Evolutionary conservation across 2,888 invertebrate genomes (phyloP), one percentile per base, ranked within the genome.

Genomic region (Pyrrhosoma nymphula): DNA sequence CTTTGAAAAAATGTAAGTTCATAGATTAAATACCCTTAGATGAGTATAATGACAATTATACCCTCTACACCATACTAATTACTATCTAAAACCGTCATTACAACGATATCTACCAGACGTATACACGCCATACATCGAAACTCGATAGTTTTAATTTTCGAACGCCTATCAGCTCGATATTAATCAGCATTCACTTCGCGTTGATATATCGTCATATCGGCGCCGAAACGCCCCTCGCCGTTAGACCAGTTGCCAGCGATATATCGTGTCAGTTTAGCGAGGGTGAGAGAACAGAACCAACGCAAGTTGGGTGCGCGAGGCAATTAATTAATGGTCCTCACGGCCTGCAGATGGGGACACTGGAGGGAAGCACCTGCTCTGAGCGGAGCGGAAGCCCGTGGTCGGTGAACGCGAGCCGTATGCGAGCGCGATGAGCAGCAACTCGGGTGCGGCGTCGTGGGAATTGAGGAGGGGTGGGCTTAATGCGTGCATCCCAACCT

Each of bases 321-420:
- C 69, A 69, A 69, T 69, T 60, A 60, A 60, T 60, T 69, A 69
- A 69, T 69, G 69, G 69, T 10, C 69, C 69, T 69, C n/a, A 12
- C 69, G 69, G 69, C 69, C n/a, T n/a, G 69, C n/a, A 69, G 69
- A 69, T n/a, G 69, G 69, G 69, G 69, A 60, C 69, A 69, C 26
- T 18, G 69, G 3, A 12, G 69, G 69, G n/a, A 4, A 69, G 26
- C 69, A 69, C 69, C 69, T 69, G 69, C 69, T 26, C 69, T n/a
- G 26, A 6, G n/a, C 69, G 69, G 69, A 69, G 18, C 60, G 60
- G 60, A 20, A 20, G 60, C 20, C 60, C 1, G 0, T 12, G 60
- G 10, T 60, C 2, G 60, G 18, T 2, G 60, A 14, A 3, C 69
- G n/a, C 69, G 69, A 12, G 69, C 69, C n/a, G n/a, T 69, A 69